These are phyloP conservation scores for Gasteruption jaculator DNA, from an alignment of 2,888 invertebrate genomes.

Conservation along the genomic window DNA sequence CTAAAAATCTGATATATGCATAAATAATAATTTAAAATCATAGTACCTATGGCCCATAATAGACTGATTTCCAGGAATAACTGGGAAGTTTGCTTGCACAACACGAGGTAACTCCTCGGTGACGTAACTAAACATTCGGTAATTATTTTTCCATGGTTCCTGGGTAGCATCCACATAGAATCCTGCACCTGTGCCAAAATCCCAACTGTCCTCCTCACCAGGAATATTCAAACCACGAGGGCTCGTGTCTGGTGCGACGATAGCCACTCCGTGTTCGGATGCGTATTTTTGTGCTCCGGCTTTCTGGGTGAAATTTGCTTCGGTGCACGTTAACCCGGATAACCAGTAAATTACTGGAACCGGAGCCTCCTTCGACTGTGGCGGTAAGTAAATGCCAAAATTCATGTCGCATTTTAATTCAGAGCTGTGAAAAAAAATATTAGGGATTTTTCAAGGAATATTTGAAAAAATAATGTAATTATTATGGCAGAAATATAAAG, in stretches of 20 bases:
- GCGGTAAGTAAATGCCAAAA: conserved; percentile 87
- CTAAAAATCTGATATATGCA: no score
- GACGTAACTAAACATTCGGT: conserved; percentile 94
- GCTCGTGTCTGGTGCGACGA: conserved; percentile 95
- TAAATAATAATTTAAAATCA: conserved; percentile 9
- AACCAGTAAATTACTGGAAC: conserved; percentile 87
- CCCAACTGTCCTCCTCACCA: conserved; percentile 88
- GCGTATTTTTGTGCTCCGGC: conserved; percentile 93
- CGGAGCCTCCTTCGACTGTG: conserved; percentile 61
- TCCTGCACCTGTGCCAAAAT: conserved; percentile 93
- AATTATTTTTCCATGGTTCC: conserved; percentile 89
- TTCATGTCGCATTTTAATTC: conserved; percentile 86
- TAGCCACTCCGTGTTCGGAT: conserved; percentile 75
- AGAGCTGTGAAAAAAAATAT: conserved; percentile 56
- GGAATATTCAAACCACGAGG: conserved; percentile 85
- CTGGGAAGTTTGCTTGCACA: conserved; percentile 72
- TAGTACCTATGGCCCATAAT: conserved; percentile 82
- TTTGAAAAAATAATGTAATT: no score
- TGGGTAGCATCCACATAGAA: conserved; percentile 91
- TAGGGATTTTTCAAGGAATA: conserved; percentile 1
- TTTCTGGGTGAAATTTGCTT: conserved; percentile 94
- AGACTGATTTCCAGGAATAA: conserved; percentile 59
- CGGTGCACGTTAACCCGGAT: conserved; percentile 89
- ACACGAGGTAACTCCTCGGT: conserved; percentile 77
- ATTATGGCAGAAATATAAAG: background rate